Percentiles rank a stretch among this genome's conserved stretches.
phyloP scores from a whole-genome alignment of 2,888 invertebrate genomes.

The Pandemis cinnamomeana region DNA sequence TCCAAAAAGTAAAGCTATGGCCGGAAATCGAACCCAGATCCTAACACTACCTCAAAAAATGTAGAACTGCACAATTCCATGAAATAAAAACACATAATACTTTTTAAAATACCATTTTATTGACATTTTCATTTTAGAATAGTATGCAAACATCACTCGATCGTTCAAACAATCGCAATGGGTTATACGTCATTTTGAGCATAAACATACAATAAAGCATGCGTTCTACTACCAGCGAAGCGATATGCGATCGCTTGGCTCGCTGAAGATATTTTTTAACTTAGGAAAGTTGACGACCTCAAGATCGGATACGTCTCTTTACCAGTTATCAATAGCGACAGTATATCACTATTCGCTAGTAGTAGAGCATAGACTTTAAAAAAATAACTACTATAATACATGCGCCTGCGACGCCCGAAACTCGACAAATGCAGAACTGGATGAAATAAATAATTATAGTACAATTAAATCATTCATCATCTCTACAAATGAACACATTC shows the following conservation, averaged over 20 bases:
- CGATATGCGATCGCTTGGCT: background rate
- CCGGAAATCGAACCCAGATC: too few species aligned
- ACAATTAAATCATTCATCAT: constrained; percentile 60
- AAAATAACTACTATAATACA: constrained; percentile 23
- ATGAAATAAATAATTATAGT: constrained; percentile 75
- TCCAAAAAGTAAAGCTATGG: too few species aligned
- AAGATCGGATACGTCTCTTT: background rate
- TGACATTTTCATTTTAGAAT: constrained; percentile 82
- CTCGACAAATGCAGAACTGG: constrained; percentile 78
- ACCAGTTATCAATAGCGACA: background rate
- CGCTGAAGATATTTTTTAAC: background rate
- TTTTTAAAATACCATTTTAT: constrained; percentile 83
- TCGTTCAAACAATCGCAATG: constrained; percentile 68
- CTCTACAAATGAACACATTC: constrained; percentile 79
- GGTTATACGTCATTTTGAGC: constrained; percentile 77
- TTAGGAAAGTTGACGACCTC: background rate
- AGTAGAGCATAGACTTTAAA: constrained; percentile 5
- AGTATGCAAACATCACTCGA: constrained; percentile 82
- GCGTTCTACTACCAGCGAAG: constrained; percentile 38
- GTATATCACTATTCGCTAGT: background rate
- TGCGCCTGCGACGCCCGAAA: constrained; percentile 28
- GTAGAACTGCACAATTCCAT: background rate
- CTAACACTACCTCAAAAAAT: too few species aligned
- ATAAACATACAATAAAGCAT: constrained; percentile 62
- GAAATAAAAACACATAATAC: constrained; percentile 54